A percentile compares a stretch with the other conserved stretches of the same genome.
phyloP scores from a whole-genome alignment of 2,113 vertebrate species.

The Erinaceus europaeus region DNA sequence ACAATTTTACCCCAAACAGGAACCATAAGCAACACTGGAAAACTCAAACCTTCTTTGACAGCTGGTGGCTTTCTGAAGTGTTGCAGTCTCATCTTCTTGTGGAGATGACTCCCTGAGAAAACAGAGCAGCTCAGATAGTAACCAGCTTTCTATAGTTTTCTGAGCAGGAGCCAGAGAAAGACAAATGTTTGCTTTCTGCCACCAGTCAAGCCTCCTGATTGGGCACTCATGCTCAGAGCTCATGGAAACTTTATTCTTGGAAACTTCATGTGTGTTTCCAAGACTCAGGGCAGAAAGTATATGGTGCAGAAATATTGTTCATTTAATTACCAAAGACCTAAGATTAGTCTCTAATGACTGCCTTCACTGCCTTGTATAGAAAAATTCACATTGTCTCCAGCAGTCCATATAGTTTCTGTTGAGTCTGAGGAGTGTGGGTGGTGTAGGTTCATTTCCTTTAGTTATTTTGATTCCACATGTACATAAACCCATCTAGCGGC shows the following conservation, averaged over 20 bases:
- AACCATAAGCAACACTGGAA: too few relatives aligned
- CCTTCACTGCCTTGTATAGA: too few relatives aligned
- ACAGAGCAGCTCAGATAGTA: background rate
- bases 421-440: too few relatives aligned
- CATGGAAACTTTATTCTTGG: constrained; percentile 83
- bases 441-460: too few relatives aligned
- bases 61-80: background rate
- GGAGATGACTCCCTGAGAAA: background rate
- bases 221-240: constrained; percentile 69
- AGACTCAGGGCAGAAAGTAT: constrained; percentile 41
- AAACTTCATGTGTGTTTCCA: constrained; percentile 68
- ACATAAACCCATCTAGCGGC: too few relatives aligned
- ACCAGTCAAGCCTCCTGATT: constrained; percentile 56
- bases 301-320: constrained; percentile 70
- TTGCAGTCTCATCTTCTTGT: background rate
- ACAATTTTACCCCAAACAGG: background rate
- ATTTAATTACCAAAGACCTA: constrained; percentile 65
- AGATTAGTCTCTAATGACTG: constrained; percentile 73
- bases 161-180: constrained; percentile 24
- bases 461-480: too few relatives aligned
- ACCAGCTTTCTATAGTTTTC: constrained; percentile 27
- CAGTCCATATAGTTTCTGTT: too few relatives aligned
- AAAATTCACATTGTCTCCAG: too few relatives aligned
- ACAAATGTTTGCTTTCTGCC: constrained; percentile 50
- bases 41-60: background rate